Evolutionary conservation across 2,113 vertebrate genomes (phyloP), one percentile per base, ranked within the genome.

Genomic region (Lampris incognitus): DNA sequence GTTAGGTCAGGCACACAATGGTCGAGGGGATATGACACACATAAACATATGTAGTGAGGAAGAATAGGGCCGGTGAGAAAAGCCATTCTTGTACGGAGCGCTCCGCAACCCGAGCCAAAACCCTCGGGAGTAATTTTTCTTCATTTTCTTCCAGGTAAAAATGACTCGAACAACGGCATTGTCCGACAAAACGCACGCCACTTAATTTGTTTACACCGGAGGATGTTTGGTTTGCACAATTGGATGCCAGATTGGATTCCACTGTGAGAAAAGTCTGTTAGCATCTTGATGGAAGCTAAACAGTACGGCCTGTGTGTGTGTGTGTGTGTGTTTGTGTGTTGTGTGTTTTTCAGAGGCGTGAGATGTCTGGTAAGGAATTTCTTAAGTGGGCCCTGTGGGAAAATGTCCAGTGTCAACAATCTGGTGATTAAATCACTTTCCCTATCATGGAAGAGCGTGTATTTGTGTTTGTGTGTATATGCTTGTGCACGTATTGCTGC

Each of bases 151-250:
- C 56, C 83, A 88, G 81, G 85, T 90, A 48, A 81, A 48, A 81
- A 78, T n/a, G 78, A 85, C 65, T 86, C 66, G 5, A 69, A 69
- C 64, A 44, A 66, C 63, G 77, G 81, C 81, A 90, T 83, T 70
- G 65, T 74, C 74, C 50, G 5, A 72, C 60, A 56, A 74, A 78
- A 84, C 4, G 24, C 52, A 54, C 1, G 3, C 48, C 54, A 9
- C 72, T 80, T 13, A 58, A 40, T 73, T 87, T 88, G 84, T 90
- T 87, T 85, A 78, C 74, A 83, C 68, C 76, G 72, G 86, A 88
- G 87, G 87, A 89, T 90, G 88, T 91, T 93, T 88, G 79, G 83
- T 70, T 89, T 83, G 83, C 78, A 80, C 24, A 89, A 86, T 85
- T 89, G 88, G 79, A 87, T 10, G 74, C 51, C 10, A 57, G 61